Evolutionary conservation across 2,888 invertebrate species (phyloP).

Genomic region (Cerceris rybyensis): DNA sequence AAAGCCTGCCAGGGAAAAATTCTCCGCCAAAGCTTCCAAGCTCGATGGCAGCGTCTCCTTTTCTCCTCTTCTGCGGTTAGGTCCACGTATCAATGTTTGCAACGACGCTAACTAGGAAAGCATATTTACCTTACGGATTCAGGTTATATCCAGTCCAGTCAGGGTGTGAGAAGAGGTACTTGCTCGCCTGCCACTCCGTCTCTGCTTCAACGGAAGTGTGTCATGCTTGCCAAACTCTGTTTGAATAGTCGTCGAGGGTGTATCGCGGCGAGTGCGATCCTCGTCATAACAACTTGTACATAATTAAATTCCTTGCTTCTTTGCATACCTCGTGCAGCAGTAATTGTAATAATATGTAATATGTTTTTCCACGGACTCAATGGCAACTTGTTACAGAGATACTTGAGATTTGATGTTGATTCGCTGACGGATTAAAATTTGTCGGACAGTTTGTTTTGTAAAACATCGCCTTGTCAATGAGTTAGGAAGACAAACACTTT

Average conservation of each 20-base stretch:
- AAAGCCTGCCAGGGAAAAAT: conserved; percentile 28
- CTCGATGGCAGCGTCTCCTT: conserved; percentile 25
- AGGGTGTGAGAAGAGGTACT: conserved; percentile 57
- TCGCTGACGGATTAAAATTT: no score
- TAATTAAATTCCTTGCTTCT: conserved; percentile 1
- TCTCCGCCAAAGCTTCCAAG: conserved; percentile 32
- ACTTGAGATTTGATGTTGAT: no score
- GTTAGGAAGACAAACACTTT: no score
- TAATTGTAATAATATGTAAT: not conserved
- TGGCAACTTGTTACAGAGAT: no score
- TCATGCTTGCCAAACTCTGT: conserved; percentile 65
- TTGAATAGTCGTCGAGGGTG: conserved; percentile 60
- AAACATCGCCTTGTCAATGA: no score
- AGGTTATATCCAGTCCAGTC: conserved; percentile 67
- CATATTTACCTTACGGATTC: conserved; percentile 76
- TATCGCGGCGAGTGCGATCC: conserved; percentile 55
- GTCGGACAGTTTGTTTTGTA: no score
- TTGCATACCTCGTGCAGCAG: not conserved
- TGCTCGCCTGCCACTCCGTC: conserved; percentile 48
- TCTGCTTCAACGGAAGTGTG: conserved; percentile 54
- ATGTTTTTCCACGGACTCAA: no score
- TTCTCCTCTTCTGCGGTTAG: conserved; percentile 33
- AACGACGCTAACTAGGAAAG: conserved; percentile 74
- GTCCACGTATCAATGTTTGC: conserved; percentile 74
- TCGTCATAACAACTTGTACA: conserved; percentile 40